Conservation (phyloP, 1,140 invertebrate genomes). For the Brachionus sp. region DNA sequence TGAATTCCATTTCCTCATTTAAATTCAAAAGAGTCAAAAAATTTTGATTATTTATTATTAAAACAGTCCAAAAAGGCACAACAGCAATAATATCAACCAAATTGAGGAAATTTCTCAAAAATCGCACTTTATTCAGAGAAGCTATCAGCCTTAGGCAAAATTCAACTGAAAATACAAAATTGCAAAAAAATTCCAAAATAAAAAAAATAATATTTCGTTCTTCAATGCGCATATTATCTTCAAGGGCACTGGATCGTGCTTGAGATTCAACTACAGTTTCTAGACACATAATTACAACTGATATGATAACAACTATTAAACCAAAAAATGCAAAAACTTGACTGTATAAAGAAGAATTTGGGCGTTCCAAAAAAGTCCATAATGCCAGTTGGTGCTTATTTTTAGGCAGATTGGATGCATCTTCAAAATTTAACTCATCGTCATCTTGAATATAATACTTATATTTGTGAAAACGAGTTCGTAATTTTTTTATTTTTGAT, state of each 20-base stretch:
- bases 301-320: slow-evolving; percentile 66
- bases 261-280: slow-evolving; percentile 53
- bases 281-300: slow-evolving; percentile 96
- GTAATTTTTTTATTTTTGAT: neutral
- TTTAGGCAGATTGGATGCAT: neutral
- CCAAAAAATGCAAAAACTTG: slow-evolving; percentile 9
- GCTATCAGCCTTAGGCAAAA: slow-evolving; percentile 92
- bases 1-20: neutral
- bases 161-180: slow-evolving; percentile 99
- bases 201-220: slow-evolving; percentile 62
- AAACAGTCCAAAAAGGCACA: slow-evolving; percentile 87
- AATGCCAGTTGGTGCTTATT: slow-evolving; percentile 8
- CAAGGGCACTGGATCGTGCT: neutral
- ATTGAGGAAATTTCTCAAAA: slow-evolving; percentile 93
- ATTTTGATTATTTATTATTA: neutral
- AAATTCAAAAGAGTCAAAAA: neutral
- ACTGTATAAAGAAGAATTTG: neutral
- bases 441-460: slow-evolving; percentile 34
- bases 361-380: neutral
- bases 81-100: slow-evolving; percentile 99
- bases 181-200: slow-evolving; percentile 81
- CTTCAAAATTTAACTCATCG: neutral
- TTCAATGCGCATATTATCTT: neutral
- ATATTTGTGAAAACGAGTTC: neutral
- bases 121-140: slow-evolving; percentile 86